A percentile compares a stretch with the other conserved stretches of the same genome.
These are phyloP conservation scores for Cantharis flavilabris DNA, from an alignment of 2,888 invertebrate genomes.

Conservation along the genomic window DNA sequence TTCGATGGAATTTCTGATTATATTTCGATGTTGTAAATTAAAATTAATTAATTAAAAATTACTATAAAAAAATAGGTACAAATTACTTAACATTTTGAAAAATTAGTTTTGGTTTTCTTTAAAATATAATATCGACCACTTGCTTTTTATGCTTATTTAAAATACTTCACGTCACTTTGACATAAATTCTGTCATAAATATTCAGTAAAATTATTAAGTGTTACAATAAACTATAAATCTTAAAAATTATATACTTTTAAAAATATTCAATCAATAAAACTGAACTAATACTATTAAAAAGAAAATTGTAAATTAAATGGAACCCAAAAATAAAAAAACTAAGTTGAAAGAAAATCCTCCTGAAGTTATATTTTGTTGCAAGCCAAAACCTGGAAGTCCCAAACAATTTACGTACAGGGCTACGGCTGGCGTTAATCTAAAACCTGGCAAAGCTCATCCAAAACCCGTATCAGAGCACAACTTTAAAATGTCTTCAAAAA, in stretches of 20 bases:
- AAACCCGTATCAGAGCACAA: neutral
- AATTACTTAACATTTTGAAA: no score
- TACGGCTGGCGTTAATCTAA: neutral
- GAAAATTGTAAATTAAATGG: neutral
- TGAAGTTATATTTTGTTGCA: neutral
- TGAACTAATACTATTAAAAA: neutral
- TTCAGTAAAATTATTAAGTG: neutral
- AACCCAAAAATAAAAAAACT: neutral
- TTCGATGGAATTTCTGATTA: no score
- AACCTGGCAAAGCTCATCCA: neutral
- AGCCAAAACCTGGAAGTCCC: neutral
- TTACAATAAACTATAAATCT: neutral
- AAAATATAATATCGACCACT: no score
- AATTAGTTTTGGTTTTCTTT: no score
- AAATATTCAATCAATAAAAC: neutral
- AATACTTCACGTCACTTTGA: neutral
- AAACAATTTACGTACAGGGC: neutral
- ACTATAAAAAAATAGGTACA: no score
- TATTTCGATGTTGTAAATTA: no score
- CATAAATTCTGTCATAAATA: neutral
- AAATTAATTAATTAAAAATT: no score
- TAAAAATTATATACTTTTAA: neutral
- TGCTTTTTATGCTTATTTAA: no score
- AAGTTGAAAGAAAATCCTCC: neutral
- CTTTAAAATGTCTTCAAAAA: neutral